Conservation (phyloP, 2,797 vertebrate species). For the Lindbergichthys nudifrons region DNA sequence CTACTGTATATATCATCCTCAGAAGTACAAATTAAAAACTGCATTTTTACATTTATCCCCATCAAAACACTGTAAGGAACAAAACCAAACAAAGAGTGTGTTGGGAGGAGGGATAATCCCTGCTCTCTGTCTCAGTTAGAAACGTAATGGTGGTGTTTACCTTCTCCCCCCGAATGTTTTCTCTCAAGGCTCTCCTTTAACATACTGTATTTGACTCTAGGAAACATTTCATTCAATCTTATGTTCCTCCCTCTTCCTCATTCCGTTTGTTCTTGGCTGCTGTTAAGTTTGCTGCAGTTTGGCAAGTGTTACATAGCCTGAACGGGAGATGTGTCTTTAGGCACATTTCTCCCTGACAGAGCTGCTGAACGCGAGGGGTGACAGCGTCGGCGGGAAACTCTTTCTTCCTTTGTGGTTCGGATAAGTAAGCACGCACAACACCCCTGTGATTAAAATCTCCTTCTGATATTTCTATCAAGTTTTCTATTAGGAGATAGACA, state of each 20-base stretch:
- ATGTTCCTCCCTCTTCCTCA: conserved; percentile 89
- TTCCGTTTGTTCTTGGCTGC: conserved; percentile 94
- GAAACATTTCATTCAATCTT: conserved; percentile 90
- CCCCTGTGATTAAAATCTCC: conserved; percentile 96
- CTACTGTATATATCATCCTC: conserved; percentile 45
- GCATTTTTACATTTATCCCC: conserved; percentile 63
- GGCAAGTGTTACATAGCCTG: conserved; percentile 89
- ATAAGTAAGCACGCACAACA: conserved; percentile 93
- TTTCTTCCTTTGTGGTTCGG: conserved; percentile 91
- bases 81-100: conserved; percentile 71
- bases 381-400: conserved; percentile 92
- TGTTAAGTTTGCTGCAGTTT: conserved; percentile 94
- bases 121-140: conserved; percentile 70
- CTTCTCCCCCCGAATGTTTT: conserved; percentile 78
- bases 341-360: conserved; percentile 94
- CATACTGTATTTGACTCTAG: conserved; percentile 89
- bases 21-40: conserved; percentile 56
- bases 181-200: conserved; percentile 87
- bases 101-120: conserved; percentile 50
- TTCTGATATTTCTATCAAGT: conserved; percentile 97
- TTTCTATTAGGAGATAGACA: conserved; percentile 92
- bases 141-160: conserved; percentile 82
- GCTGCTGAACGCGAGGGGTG: conserved; percentile 89
- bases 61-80: conserved; percentile 62
- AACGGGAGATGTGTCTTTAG: conserved; percentile 94